Evolutionary conservation across 2,888 invertebrate genomes (phyloP), one percentile per base, ranked within the genome.

Genomic region (Pristionchus arcanus): DNA sequence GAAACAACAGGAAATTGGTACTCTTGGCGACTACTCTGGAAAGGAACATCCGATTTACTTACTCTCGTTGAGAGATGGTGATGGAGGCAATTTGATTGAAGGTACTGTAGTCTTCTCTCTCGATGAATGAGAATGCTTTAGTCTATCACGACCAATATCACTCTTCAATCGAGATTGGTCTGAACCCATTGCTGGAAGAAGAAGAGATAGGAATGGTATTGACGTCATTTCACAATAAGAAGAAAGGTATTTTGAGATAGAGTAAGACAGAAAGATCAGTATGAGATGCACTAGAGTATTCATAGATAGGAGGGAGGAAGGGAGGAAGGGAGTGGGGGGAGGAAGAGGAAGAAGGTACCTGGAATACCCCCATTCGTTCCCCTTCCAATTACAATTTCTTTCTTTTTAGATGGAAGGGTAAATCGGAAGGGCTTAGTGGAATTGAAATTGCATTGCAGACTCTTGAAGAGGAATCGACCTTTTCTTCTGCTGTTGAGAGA

Each of bases 401-500:
- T 63, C 19, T 34, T 77, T 19, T 77, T 34, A 5, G 28, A 37
- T 31, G 31, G 0, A 49, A 49, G 42, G 42, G 42, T 49, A 49
- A 63, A 28, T 86, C 55, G 42, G 42, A 13, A 7, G 42, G 31
- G 31, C 19, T 63, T 49, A 49, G 42, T 49, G 42, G 9, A 49
- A 49, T 11, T 9, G 42, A 49, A 49, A 49, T 49, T 9, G 13
- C 9, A 71, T 83, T 91, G 42, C 92, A 94, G 92, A 90, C 91
- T 15, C 90, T 95, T 19, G 93, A 94, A 90, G 90, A 90, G 7
- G 90, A 90, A 68, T 42, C 55, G 9, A 91, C 91, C 1, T 95
- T 94, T 89, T 91, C 93, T 89, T 91, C 93, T 13, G 95, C 95
- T 21, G 93, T 95, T 5, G 84, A 92, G 0, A 90, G 91, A 21